Evolutionary conservation across 1,140 invertebrate species (phyloP).

Genomic region (Zeugodacus cucurbitae): DNA sequence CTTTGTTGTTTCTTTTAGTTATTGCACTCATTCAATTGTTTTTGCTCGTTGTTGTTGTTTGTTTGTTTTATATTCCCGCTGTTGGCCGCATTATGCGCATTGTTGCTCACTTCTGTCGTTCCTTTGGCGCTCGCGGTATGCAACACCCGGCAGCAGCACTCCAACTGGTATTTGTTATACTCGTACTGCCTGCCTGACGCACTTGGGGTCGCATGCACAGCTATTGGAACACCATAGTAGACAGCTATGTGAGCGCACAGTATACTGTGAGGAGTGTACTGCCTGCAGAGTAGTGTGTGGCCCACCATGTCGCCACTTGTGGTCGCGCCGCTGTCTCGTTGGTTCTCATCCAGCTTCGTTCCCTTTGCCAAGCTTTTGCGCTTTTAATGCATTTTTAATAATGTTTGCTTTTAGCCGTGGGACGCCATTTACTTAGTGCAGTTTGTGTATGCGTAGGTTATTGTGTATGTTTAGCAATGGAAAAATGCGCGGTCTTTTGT

Average conservation of each 20-base stretch:
- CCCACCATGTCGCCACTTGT: not conserved
- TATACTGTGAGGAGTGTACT: not conserved
- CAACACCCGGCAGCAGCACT: not conserved
- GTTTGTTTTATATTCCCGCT: not conserved
- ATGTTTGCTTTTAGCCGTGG: not conserved
- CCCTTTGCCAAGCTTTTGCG: not conserved
- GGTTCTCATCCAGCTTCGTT: not conserved
- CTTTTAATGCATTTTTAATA: constrained; percentile 30
- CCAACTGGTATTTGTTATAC: not conserved
- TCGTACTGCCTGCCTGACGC: not conserved
- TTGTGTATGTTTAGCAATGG: too few species aligned
- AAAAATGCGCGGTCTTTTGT: too few species aligned
- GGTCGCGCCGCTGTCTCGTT: not conserved
- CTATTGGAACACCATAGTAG: not conserved
- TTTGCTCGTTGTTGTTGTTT: too few species aligned
- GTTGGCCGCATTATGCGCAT: not conserved
- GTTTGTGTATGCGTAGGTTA: not conserved
- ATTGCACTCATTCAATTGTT: not conserved
- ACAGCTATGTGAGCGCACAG: not conserved
- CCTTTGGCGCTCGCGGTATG: not conserved
- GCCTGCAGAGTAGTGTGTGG: not conserved
- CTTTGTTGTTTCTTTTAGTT: not conserved
- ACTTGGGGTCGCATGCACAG: not conserved
- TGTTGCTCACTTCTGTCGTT: not conserved
- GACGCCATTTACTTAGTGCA: not conserved